A percentile compares a stretch with the other conserved stretches of the same genome.
These are phyloP conservation scores for Tromatobia lineatoria DNA, from an alignment of 2,888 invertebrate species.

Conservation along the genomic window DNA sequence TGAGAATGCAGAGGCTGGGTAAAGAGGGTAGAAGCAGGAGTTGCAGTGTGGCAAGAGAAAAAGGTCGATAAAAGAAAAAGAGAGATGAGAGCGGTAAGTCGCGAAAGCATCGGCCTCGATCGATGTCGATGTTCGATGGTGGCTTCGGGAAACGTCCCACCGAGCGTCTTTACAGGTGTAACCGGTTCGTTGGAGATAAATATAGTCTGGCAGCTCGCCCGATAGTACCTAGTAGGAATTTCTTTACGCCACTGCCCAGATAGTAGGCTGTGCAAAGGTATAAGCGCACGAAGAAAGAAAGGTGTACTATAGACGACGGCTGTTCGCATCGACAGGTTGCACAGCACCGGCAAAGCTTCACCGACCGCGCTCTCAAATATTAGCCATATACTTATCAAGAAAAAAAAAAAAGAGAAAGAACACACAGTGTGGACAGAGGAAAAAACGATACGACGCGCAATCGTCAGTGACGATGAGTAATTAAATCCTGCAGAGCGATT, in stretches of 20 bases:
- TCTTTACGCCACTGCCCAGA: slow-evolving; percentile 70
- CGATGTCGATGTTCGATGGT: slow-evolving; percentile 34
- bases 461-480: slow-evolving; percentile 6
- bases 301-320: slow-evolving; percentile 17
- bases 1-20: not conserved
- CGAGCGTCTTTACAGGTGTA: slow-evolving; percentile 77
- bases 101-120: slow-evolving; percentile 54
- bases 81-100: slow-evolving; percentile 16
- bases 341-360: too few species aligned
- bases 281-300: slow-evolving; percentile 36
- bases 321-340: slow-evolving; percentile 37
- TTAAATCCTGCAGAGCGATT: too few species aligned
- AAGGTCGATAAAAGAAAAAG: slow-evolving; percentile 3
- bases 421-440: not conserved
- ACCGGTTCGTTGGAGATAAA: slow-evolving; percentile 81
- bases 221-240: slow-evolving; percentile 77
- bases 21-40: slow-evolving; percentile 12
- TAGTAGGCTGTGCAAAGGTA: slow-evolving; percentile 12
- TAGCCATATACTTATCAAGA: not conserved
- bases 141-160: slow-evolving; percentile 68
- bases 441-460: slow-evolving; percentile 1
- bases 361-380: slow-evolving; percentile 11
- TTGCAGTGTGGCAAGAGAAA: slow-evolving; percentile 5
- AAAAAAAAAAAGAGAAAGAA: not conserved
- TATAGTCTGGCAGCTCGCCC: slow-evolving; percentile 83